These are phyloP conservation scores for Augiades crinisus DNA, from an alignment of 2,888 invertebrate genomes.

Conservation along the genomic window DNA sequence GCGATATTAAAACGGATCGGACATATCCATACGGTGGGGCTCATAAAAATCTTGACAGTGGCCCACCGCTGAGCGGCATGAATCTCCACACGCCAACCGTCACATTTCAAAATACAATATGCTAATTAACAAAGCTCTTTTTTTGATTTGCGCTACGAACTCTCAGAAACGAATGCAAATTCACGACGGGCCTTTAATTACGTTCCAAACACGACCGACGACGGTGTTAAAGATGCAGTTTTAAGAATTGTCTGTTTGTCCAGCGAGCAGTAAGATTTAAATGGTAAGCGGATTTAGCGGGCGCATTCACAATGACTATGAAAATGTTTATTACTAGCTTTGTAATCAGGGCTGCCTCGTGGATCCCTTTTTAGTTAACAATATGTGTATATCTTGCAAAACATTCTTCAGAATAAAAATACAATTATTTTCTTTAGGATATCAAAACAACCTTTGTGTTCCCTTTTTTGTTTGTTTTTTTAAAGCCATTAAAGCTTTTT, in stretches of 20 bases:
- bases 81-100: slow-evolving; percentile 70
- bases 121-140: slow-evolving; percentile 75
- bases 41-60: slow-evolving; percentile 56
- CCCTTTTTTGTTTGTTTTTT: slow-evolving; percentile 3
- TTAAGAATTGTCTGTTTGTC: slow-evolving; percentile 66
- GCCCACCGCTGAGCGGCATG: slow-evolving; percentile 74
- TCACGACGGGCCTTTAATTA: slow-evolving; percentile 73
- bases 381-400: too few relatives aligned
- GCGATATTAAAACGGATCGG: slow-evolving; percentile 28
- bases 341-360: slow-evolving; percentile 34
- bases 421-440: not conserved
- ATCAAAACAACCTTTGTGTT: not conserved
- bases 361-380: not conserved
- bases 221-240: slow-evolving; percentile 74
- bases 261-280: slow-evolving; percentile 56
- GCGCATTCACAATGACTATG: slow-evolving; percentile 57
- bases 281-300: slow-evolving; percentile 64
- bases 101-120: slow-evolving; percentile 80
- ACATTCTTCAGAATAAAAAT: not conserved
- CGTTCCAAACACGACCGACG: slow-evolving; percentile 71
- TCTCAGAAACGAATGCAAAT: slow-evolving; percentile 79
- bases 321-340: slow-evolving; percentile 53
- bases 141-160: slow-evolving; percentile 71
- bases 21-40: slow-evolving; percentile 54
- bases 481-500: slow-evolving; percentile 10